phyloP scores from a whole-genome alignment of 2,797 vertebrate genomes.

The Neosalanx taihuensis region DNA sequence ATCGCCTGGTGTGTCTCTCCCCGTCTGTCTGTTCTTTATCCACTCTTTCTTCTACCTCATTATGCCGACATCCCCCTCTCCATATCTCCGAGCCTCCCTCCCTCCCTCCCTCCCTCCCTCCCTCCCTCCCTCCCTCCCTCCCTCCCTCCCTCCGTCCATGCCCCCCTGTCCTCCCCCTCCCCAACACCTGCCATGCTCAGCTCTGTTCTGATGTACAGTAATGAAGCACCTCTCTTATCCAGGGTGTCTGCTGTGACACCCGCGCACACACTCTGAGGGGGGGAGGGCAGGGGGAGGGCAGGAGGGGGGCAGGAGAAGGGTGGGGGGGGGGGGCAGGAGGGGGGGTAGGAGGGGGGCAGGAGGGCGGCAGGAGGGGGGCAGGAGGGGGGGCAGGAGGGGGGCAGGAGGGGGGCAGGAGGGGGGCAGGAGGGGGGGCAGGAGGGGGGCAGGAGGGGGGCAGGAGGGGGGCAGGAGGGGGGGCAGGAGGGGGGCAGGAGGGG shows the following conservation, averaged over 20 bases:
- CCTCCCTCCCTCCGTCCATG: neutral
- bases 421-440: too few species aligned
- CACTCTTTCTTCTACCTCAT: neutral
- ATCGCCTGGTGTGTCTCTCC: neutral
- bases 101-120: constrained; percentile 33
- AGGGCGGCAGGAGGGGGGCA: too few species aligned
- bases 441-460: too few species aligned
- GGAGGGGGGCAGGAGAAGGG: too few species aligned
- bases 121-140: neutral
- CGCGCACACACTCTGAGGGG: constrained; percentile 16
- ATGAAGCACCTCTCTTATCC: constrained; percentile 57
- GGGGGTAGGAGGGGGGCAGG: too few species aligned
- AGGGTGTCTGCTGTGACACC: constrained; percentile 32
- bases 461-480: too few species aligned
- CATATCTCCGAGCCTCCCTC: constrained; percentile 5
- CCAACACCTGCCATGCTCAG: constrained; percentile 41
- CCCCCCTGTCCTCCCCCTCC: constrained; percentile 36
- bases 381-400: too few species aligned
- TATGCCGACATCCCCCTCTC: neutral
- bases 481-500: too few species aligned
- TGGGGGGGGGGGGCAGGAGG: too few species aligned
- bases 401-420: too few species aligned
- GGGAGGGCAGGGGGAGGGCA: too few species aligned
- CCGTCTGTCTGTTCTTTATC: neutral
- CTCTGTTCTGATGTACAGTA: constrained; percentile 52